Evolutionary conservation across 2,888 invertebrate species (phyloP), one percentile per base, ranked within the genome.

Genomic region (Polietes domitor): DNA sequence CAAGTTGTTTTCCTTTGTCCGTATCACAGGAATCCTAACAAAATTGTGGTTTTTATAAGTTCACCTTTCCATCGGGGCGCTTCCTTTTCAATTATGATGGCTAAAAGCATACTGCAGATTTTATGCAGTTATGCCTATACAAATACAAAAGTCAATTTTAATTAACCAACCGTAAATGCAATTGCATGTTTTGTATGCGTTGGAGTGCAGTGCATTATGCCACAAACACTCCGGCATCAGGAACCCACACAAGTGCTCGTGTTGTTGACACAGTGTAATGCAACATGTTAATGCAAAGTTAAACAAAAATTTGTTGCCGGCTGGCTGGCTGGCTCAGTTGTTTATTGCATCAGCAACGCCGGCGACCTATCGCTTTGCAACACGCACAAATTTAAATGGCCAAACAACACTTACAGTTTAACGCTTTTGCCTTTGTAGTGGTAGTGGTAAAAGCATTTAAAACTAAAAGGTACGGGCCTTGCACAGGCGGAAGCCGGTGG

Each of bases 91-190:
- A 26, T 63, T 17, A 28, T 32, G 63, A 28, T 65, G 65, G 65
- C 32, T 63, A 65, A 65, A 76, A 68, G 53, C 53, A 47, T 75
- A 28, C 75, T 26, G 24, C 68, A 26, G 55, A 76, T 71, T 77
- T 70, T 79, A 86, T 85, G 83, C 80, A 87, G 86, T 86, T 87
- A 86, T 85, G 85, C 84, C 82, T 77, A 78, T 72, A 85, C 86
- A 88, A 87, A 87, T 86, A 85, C 85, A 79, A 68, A 87, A 88
- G 88, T 88, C 87, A 87, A 88, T 88, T 87, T 87, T 88, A 87
- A 88, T 88, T 88, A 87, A 87, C 86, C 86, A 82, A 84, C 75
- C 84, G 78, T 81, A 81, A 81, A 81, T 86, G 80, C 72, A 80
- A 75, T 70, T 79, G 77, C 65, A 41, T 80, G 80, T 43, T 77